Base-by-base conservation (phyloP, 1,140 invertebrate species). In the Euura saliciscinereae region DNA sequence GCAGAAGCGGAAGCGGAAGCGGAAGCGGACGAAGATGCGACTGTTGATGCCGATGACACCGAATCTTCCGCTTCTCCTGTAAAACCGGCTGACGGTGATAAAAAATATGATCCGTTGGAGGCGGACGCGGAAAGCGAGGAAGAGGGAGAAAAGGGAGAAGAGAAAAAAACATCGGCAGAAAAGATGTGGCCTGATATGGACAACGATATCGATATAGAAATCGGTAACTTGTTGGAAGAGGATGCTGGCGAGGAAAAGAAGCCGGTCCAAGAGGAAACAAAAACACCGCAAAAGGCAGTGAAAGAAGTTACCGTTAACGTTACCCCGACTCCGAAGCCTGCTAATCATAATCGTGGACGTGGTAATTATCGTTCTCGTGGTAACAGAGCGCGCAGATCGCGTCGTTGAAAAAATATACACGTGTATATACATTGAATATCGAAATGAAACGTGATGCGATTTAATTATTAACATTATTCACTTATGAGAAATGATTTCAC, bases 81-180 rank as follows among this genome's bases (percentile, higher is more conserved):
- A 64, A 84, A 80, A 11, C 80, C 77, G 44, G 6, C 73, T 1
- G 79, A 76, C 10, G 75, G 79, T 2, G 81, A 78, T 46, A 83
- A 85, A 1, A 85, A 84, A 11, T 85, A 85, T 68, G 84, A 86
- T 76, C 84, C 84, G 0, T 72, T 85, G 28, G 84, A 87, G 73
- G 83, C 83, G 1, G 84, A 86, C 5, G 82, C 79, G 1, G 85
- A 86, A 46, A 75, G 76, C 69, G 75, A 82, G 43, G 80, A 82
- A 43, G 78, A 82, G 1, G 77, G 83, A 28, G 73, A 78, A 2
- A 79, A 78, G 71, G 73, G 42, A 2, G 80, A 75, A 45, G 76
- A 77, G 66, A 80, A 73, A 68, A 79, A 81, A 65, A 74, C 78
- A 6, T 71, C 77, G 2, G 76, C 77, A 2, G 81, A 86, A 28